Evolutionary conservation across 2,888 invertebrate genomes (phyloP).

Genomic region (Xylocampa areola): DNA sequence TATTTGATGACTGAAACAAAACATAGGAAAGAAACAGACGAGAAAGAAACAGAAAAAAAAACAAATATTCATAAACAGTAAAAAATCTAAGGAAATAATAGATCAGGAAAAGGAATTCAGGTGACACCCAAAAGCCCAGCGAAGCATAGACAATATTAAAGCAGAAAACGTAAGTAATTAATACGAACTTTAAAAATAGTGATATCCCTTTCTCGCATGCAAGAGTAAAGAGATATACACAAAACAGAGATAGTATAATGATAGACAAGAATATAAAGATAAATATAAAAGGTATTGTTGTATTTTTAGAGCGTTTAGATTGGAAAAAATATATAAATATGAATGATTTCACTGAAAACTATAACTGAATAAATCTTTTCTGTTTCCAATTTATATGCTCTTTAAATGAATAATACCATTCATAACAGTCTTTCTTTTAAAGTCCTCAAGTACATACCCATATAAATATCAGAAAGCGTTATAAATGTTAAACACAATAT

Average conservation of each 20-base stretch:
- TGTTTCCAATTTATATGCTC: no score
- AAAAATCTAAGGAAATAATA: slow-evolving; percentile 27
- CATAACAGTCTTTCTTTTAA: slow-evolving; percentile 1
- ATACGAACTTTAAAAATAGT: slow-evolving; percentile 22
- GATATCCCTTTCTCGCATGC: slow-evolving; percentile 22
- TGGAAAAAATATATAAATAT: neutral
- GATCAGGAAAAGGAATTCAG: slow-evolving; percentile 35
- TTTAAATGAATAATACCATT: neutral
- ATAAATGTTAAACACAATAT: slow-evolving; percentile 17
- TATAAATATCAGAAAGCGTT: slow-evolving; percentile 22
- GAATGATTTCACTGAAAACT: neutral
- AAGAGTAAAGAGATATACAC: slow-evolving; percentile 6
- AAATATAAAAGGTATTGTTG: neutral
- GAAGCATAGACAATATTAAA: slow-evolving; percentile 65
- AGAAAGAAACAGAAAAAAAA: neutral
- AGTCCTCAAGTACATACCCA: neutral
- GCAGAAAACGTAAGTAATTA: slow-evolving; percentile 54
- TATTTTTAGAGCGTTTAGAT: neutral
- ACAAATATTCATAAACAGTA: neutral
- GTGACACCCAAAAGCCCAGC: slow-evolving; percentile 65
- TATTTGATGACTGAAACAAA: slow-evolving; percentile 5
- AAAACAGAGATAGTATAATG: slow-evolving; percentile 4
- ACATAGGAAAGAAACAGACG: slow-evolving; percentile 1
- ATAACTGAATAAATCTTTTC: no score
- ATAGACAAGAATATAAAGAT: neutral